Evolutionary conservation across 1,140 invertebrate genomes (phyloP), one percentile per base, ranked within the genome.

Genomic region (Leptinotarsa lineolata): DNA sequence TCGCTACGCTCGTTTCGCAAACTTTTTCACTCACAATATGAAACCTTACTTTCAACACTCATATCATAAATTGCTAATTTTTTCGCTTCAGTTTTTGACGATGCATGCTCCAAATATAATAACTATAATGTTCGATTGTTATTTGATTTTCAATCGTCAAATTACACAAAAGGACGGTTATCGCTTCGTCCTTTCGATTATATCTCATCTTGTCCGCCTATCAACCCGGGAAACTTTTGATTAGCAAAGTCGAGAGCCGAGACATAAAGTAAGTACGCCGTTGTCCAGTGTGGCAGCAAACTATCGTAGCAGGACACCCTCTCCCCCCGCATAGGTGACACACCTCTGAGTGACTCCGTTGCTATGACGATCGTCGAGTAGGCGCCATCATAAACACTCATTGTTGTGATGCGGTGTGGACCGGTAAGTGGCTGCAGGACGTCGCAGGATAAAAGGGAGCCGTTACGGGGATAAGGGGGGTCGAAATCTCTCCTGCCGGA

Each of bases 361-460:
- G 80, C 81, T 77, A 83, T 83, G 82, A 78, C 80, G 79, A 83
- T 83, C 77, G 82, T 79, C 82, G 78, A 81, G 79, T 83, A 83
- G 82, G 82, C 82, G 82, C 82, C 82, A 83, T 83, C 82, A 83
- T 83, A 83, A 83, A 83, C 82, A 83, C 81, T 83, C 81, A 83
- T 83, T 83, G 82, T 83, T 83, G 82, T 83, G 82, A 83, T 83
- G 81, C 79, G 78, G 81, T 81, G 74, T 77, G 72, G 78, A 66
- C 24, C 74, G 78, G 81, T 80, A 81, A 82, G 80, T 83, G 80
- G 81, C 80, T 79, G 80, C 78, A 79, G 79, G 78, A 81, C 75
- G 73, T 77, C 77, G 74, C 79, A 59, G 74, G 74, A 73, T 13
- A 45, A 68, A 60, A 54, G n/a, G n/a, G 58, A 16, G 39, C 54